phyloP scores from a whole-genome alignment of 2,888 invertebrate species.

The Platypus cylindrus region DNA sequence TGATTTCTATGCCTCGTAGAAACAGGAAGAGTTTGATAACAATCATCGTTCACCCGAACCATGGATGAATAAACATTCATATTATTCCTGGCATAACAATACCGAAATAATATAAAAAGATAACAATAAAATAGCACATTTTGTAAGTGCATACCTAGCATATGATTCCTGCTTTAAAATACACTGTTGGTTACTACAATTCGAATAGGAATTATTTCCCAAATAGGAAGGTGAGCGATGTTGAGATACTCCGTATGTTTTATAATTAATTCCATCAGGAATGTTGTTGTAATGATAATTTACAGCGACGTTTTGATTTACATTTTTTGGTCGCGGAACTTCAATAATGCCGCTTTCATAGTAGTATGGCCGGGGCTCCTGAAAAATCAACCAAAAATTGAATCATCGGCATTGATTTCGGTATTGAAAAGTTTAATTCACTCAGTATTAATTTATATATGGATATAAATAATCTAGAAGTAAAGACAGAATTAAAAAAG shows the following conservation, averaged over 20 bases:
- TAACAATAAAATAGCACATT: too few species aligned
- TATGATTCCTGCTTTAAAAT: conserved; percentile 12
- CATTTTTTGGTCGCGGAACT: conserved; percentile 25
- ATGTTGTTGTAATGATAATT: conserved; percentile 24
- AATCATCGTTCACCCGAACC: conserved; percentile 21
- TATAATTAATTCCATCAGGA: conserved; percentile 23
- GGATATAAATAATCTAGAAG: too few species aligned
- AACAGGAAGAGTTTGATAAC: conserved; percentile 28
- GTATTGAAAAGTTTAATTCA: too few species aligned
- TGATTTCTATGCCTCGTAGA: conserved; percentile 34
- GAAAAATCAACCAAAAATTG: conserved; percentile 3
- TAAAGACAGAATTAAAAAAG: too few species aligned
- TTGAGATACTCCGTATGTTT: conserved; percentile 22
- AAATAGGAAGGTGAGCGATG: conserved; percentile 31
- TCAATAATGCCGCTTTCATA: conserved; percentile 42
- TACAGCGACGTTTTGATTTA: conserved; percentile 22
- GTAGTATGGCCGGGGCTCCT: conserved; percentile 54
- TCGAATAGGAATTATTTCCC: conserved; percentile 35
- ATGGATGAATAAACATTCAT: conserved; percentile 27
- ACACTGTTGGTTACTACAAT: conserved; percentile 35
- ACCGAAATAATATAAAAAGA: too few species aligned
- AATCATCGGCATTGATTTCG: neutral
- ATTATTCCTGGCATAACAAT: conserved; percentile 18
- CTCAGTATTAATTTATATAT: too few species aligned
- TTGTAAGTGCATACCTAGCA: too few species aligned